A percentile compares a stretch with the other conserved stretches of the same genome.
These are phyloP conservation scores for Hylia prasina DNA, from an alignment of 2,113 vertebrate genomes.

Conservation along the genomic window DNA sequence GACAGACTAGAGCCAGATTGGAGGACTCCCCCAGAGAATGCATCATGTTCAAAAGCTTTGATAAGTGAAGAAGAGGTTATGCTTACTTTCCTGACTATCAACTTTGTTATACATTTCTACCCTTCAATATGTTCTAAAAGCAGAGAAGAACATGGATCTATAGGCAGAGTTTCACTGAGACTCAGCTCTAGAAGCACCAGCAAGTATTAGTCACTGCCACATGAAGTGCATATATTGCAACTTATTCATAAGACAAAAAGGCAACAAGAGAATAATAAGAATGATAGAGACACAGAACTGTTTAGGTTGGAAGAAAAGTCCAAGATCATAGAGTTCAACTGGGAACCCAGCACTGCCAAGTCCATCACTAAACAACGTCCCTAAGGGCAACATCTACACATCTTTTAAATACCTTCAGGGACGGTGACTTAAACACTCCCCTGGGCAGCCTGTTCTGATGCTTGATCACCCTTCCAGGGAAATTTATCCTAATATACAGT, in stretches of 20 bases:
- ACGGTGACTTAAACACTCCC: neutral
- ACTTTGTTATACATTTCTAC: neutral
- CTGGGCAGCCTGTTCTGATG: accelerated
- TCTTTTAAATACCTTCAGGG: neutral
- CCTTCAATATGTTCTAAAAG: neutral
- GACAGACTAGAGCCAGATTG: neutral
- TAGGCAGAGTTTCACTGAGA: neutral
- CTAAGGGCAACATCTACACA: neutral
- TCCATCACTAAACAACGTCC: accelerated
- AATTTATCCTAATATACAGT: neutral
- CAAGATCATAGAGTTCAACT: neutral
- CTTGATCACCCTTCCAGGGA: neutral
- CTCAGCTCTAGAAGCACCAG: neutral
- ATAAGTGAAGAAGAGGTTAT: neutral
- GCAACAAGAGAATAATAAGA: neutral
- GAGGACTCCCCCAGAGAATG: neutral
- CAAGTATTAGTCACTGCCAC: neutral
- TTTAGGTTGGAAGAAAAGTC: neutral
- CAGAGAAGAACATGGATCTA: neutral
- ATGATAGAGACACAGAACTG: neutral
- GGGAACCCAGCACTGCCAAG: neutral
- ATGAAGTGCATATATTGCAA: neutral
- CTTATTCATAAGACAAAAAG: neutral
- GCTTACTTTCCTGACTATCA: neutral
- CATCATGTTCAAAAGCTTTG: neutral